A percentile compares a stretch with the other conserved stretches of the same genome.
These are phyloP conservation scores for Montipora sp. DNA, from an alignment of 64 coral and sea anemone genomes.

Conservation along the genomic window DNA sequence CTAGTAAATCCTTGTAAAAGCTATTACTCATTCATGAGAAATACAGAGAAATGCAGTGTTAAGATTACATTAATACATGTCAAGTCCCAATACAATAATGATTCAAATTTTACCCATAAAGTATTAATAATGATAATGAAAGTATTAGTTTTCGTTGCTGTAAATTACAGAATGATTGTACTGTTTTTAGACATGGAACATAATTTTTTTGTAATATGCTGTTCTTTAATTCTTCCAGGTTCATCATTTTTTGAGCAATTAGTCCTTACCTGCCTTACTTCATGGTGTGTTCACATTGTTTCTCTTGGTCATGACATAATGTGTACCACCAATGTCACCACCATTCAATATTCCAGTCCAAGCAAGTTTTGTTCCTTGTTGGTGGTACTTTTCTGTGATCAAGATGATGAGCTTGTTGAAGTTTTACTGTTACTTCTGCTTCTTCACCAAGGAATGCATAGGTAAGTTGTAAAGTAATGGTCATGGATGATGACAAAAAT, in stretches of 20 bases:
- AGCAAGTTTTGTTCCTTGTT: neutral
- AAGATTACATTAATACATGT: no score
- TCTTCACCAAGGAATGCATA: conserved; percentile 44
- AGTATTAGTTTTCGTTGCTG: no score
- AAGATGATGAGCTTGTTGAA: conserved; percentile 93
- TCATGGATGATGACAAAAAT: no score
- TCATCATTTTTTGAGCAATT: conserved; percentile 15
- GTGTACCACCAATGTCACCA: neutral
- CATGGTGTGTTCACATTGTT: neutral
- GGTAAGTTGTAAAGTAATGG: neutral
- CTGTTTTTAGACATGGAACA: neutral
- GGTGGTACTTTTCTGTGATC: conserved; percentile 80
- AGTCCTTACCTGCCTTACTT: neutral
- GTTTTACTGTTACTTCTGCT: conserved; percentile 64
- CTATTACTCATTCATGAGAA: no score
- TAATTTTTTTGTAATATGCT: neutral
- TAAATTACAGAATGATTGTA: no score
- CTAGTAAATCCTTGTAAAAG: no score
- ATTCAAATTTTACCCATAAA: no score
- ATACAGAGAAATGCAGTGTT: no score
- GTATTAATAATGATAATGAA: no score
- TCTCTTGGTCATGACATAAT: neutral
- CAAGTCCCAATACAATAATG: no score
- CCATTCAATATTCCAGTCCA: neutral
- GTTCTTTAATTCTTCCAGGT: neutral